Base-by-base conservation (phyloP, 2,113 vertebrate species). In the Aegypius monachus region DNA sequence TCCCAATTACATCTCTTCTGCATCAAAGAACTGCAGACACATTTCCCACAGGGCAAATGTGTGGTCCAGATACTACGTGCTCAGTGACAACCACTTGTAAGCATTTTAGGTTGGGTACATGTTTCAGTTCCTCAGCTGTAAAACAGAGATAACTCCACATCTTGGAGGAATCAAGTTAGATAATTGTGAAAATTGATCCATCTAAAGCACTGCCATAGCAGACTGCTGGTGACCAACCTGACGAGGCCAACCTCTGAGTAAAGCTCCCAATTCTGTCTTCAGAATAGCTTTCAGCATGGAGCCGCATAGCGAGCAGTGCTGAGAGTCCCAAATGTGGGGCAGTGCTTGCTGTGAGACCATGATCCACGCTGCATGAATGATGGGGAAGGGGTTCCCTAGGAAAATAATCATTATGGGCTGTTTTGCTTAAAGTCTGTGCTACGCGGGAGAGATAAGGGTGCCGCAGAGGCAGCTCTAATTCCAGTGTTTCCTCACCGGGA, bases 341-440 rank as follows among this genome's bases (percentile, higher is more conserved):
- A 1, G 34, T 29, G 52, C 29, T 85, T 0, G 0, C 16, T 45
- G 13, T 6, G 19, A 53, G 9, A 77, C 16, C 26, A 32, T 3
- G 2, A 34, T 36, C 34, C 23, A 3, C 20, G 58, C 52, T 26
- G 5, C 43, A 27, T 4, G 7, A n/a, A 31, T 0, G 0, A 40
- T 4, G 23, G 31, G 20, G 9, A 68, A 23, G 1, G 6, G 27
- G 11, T 45, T 85, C 34, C 9, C 38, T 38, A 47, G 15, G 11
- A 56, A 75, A 84, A 50, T 10, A 52, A 34, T 10, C 2, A 1
- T 53, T 13, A 7, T 6, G 11, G 21, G 16, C 16, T 1, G 3
- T 38, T 83, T 75, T 45, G 17, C 22, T 13, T 50, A 20, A 40
- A 75, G 55, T 4, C 14, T 42, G 6, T 16, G 3, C 11, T 45